Base-by-base conservation (phyloP, 2,113 vertebrate species). In the Oreochromis tanganicae region DNA sequence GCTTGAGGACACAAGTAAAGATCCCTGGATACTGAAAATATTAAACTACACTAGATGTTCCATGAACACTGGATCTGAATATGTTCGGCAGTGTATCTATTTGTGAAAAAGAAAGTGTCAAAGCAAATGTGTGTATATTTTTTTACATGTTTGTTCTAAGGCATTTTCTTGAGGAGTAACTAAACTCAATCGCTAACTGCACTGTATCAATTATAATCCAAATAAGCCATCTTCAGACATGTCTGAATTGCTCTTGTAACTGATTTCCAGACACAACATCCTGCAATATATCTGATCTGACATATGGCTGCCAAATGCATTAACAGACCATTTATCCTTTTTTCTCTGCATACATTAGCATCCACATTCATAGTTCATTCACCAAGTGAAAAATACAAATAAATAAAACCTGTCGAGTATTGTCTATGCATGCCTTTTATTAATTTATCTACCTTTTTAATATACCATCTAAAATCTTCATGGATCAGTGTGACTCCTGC, bases 361-460 rank as follows among this genome's bases (percentile, higher is more conserved):
- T 82, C 10, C 21, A 46, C 68, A 80, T 13, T 59, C 7, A 52
- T 11, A 1, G 41, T 63, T 56, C 75, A 36, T 68, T 56, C 21
- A 21, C 32, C 7, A 83, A 83, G 29, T 50, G 16, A 56, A 71
- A 36, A 66, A 50, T 50, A 52, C 46, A 52, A 24, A 50, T 38
- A 41, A 80, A 81, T 21, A 84, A 87, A 57, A 38, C 36, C 8
- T 27, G 3, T 59, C 38, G 3, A 10, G 61, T 29, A 52, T 24
- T 75, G 38, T 87, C 48, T 83, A n/a, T 54, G 50, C 11, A 54
- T 7, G 87, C 43, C 48, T 61, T 90, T 63, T 57, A 19, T 91
- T 90, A 6, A 85, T 90, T 75, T 54, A 86, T 91, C 57, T 68
- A 63, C 27, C 80, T 83, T 90, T 89, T 88, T 87, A 87, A 89